Base-by-base conservation (phyloP, 37 sponge, comb jelly and placozoan genomes). In the Halisarca cf. caerulea region DNA sequence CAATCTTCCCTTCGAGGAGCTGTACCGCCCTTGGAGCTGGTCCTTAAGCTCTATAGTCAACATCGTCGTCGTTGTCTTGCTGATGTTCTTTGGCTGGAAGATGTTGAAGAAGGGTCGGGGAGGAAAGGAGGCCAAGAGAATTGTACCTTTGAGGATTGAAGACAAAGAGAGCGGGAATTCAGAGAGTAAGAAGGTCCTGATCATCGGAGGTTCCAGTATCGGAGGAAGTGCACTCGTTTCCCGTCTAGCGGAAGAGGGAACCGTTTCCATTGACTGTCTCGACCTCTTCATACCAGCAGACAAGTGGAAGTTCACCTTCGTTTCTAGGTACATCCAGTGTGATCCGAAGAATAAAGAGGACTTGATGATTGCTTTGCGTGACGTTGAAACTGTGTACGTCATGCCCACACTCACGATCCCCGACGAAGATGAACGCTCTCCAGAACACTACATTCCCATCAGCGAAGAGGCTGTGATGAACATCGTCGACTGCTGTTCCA, bases 21-120 rank as follows among this genome's bases (percentile, higher is more conserved):
- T 93, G 57, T 89, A 93, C 70, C 87, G 93, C 0, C 93, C 93
- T 1, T 89, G 89, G 90, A 93, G 93, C 60, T 93, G 93, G 93
- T n/a, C 71, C 4, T 66, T 93, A 47, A 86, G 87, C 58, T 80
- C 85, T 27, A 80, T 84, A 62, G 39, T n/a, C 32, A 93, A 93
- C 78, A 1, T 93, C 24, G 39, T 87, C 55, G 3, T 93, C 17
- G 74, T 89, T 11, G 77, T 69, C 35, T 17, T 83, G 15, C 70
- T 88, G 53, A 35, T 73, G 2, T 74, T 33, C 23, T 0, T 74
- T 25, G 77, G 24, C 7, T 74, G 77, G 77, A 74, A 40, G 42
- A 74, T 74, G 77, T 0, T 74, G 21, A 74, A 43, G 25, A 32
- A 44, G 24, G 7, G 24, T 3, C 30, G 77, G 6, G 24, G 0